Percentiles rank a stretch among this genome's conserved stretches.
phyloP scores from a whole-genome alignment of 1,140 invertebrate genomes.

The Muscidifurax raptorellus region DNA sequence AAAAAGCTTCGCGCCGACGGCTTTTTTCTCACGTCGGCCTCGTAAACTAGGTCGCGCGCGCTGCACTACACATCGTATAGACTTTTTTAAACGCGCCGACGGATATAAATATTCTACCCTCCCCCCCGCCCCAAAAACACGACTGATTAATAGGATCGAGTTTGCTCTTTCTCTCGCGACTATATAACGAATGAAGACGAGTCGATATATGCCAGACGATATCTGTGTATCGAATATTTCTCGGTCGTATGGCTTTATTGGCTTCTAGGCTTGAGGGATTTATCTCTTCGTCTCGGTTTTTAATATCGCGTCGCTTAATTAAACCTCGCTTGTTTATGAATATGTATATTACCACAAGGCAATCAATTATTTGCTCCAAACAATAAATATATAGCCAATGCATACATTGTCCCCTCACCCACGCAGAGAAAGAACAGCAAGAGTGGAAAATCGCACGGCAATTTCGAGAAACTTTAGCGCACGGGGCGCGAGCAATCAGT shows the following conservation, averaged over 20 bases:
- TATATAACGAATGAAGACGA: constrained; percentile 47
- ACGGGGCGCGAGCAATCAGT: constrained; percentile 18
- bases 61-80: neutral
- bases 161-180: constrained; percentile 20
- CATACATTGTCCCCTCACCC: no score
- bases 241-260: constrained; percentile 7
- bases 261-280: neutral
- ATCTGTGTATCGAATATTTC: constrained; percentile 12
- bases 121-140: constrained; percentile 22
- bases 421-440: no score
- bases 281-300: neutral
- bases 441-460: constrained; percentile 2
- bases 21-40: constrained; percentile 12
- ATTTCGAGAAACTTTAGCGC: constrained; percentile 13
- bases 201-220: neutral
- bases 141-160: constrained; percentile 45
- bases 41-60: constrained; percentile 24
- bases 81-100: neutral
- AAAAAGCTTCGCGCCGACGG: constrained; percentile 11
- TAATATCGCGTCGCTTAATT: neutral
- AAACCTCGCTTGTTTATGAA: no score
- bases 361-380: no score
- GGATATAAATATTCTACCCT: neutral
- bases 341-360: no score
- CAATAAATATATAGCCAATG: no score